Evolutionary conservation across 2,113 vertebrate species (phyloP).

Genomic region (Sceloporus tristichus): DNA sequence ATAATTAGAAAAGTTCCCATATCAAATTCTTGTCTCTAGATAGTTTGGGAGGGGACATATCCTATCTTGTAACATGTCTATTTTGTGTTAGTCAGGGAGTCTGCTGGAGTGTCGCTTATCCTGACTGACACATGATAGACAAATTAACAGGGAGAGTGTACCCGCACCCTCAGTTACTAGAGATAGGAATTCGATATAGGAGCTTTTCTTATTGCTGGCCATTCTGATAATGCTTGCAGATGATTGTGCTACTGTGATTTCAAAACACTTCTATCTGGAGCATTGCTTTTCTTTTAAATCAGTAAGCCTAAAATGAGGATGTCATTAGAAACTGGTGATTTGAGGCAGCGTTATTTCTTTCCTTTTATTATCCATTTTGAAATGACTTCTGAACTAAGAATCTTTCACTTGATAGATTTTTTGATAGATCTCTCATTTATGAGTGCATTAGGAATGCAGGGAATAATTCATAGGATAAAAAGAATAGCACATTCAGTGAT

Average conservation of each 20-base stretch:
- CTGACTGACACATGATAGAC: not conserved
- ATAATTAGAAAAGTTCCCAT: not conserved
- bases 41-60: not conserved
- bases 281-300: not conserved
- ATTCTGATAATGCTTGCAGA: not conserved
- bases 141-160: not conserved
- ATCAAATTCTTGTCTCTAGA: not conserved
- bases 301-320: not conserved
- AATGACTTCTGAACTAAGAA: not conserved
- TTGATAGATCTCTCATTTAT: not conserved
- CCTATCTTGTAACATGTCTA: not conserved
- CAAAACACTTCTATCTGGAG: not conserved
- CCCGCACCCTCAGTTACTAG: not conserved
- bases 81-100: not conserved
- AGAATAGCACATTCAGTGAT: not conserved
- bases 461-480: not conserved
- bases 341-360: not conserved
- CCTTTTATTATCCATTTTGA: slow-evolving; percentile 1
- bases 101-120: not conserved
- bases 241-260: not conserved
- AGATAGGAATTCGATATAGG: not conserved
- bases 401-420: not conserved
- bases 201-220: not conserved
- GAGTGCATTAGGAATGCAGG: not conserved
- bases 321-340: not conserved